Percentiles rank a stretch among this genome's conserved stretches.
These are phyloP conservation scores for Mastomys coucha DNA, from an alignment of 2,113 vertebrate genomes.

Conservation along the genomic window DNA sequence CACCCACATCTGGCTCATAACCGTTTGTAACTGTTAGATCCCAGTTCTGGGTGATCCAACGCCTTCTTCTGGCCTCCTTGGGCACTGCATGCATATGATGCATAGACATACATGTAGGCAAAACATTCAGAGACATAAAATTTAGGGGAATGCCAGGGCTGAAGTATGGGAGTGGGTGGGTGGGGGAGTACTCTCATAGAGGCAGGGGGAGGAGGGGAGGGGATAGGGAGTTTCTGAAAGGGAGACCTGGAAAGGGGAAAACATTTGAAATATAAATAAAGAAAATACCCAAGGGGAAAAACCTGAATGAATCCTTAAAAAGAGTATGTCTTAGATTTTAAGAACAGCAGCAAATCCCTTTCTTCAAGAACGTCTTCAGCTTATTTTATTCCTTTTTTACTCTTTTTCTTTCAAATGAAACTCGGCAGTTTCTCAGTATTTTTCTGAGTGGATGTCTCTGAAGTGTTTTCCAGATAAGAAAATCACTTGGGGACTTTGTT, in stretches of 20 bases:
- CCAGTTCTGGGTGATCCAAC: neutral
- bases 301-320: neutral
- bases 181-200: too few species aligned
- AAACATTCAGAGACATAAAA: neutral
- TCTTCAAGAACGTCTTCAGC: neutral
- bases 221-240: too few species aligned
- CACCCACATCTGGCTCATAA: neutral
- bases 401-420: neutral
- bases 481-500: neutral
- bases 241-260: too few species aligned
- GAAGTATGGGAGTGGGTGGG: too few species aligned
- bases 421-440: neutral
- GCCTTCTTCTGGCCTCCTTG: neutral
- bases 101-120: neutral
- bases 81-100: neutral
- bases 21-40: neutral
- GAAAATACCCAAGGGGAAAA: too few species aligned
- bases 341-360: neutral
- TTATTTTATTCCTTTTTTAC: neutral
- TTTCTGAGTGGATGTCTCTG: neutral
- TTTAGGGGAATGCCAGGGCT: neutral
- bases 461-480: neutral
- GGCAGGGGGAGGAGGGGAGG: too few species aligned
- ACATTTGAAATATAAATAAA: too few species aligned
- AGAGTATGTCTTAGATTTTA: too few species aligned